These are phyloP conservation scores for Epizoanthus illoricatus DNA, from an alignment of 92 coral and sea anemone species.

Conservation along the genomic window DNA sequence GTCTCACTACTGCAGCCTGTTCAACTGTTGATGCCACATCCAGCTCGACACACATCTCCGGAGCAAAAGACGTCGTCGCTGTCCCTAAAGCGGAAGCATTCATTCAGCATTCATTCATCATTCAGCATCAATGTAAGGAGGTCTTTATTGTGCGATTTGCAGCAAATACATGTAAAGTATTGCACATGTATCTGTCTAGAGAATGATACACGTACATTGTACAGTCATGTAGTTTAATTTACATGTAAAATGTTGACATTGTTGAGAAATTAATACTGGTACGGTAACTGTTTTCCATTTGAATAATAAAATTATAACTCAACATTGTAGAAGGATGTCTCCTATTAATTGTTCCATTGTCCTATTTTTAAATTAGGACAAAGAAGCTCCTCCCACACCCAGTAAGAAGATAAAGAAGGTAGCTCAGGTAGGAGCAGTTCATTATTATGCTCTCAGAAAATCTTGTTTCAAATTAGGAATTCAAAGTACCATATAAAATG, in stretches of 20 bases:
- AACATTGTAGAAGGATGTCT: too few species aligned
- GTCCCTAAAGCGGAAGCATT: slow-evolving; percentile 18
- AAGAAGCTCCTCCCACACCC: slow-evolving; percentile 36
- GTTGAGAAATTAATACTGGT: too few species aligned
- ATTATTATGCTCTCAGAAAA: too few species aligned
- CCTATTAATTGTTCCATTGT: too few species aligned
- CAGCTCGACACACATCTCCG: neutral
- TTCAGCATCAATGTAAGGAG: neutral
- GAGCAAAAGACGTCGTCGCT: neutral
- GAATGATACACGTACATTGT: too few species aligned
- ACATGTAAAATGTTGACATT: too few species aligned
- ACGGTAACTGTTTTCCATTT: too few species aligned
- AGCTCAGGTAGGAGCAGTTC: slow-evolving; percentile 48
- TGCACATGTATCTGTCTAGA: too few species aligned
- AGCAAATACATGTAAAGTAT: too few species aligned
- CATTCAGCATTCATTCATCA: neutral
- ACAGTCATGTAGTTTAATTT: too few species aligned
- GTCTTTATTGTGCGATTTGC: neutral
- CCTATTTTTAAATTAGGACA: neutral
- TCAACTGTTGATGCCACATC: slow-evolving; percentile 13
- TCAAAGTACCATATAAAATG: neutral
- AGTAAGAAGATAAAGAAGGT: slow-evolving; percentile 70
- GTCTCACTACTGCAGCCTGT: neutral
- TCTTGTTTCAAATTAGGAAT: neutral
- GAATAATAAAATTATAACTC: too few species aligned